Conservation (phyloP, 2,113 vertebrate species). For the Martes martes region DNA sequence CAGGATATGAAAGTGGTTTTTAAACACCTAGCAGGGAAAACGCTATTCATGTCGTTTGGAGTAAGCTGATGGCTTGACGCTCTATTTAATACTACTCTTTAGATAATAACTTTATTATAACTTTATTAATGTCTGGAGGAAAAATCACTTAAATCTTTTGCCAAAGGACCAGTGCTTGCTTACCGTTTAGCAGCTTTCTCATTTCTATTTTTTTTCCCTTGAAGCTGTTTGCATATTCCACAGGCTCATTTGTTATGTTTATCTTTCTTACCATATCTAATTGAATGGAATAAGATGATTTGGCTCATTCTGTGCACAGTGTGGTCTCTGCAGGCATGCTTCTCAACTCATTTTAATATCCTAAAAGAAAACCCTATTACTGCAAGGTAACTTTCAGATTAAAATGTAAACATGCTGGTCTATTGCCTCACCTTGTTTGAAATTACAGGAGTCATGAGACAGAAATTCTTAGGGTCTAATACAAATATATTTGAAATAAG, state of each 20-base stretch:
- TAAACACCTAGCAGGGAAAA: not conserved
- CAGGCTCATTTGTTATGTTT: conserved; percentile 59
- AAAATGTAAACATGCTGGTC: conserved; percentile 51
- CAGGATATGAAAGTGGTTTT: not conserved
- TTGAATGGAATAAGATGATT: conserved; percentile 56
- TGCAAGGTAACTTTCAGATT: conserved; percentile 34
- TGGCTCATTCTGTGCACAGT: conserved; percentile 32
- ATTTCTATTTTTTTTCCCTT: not conserved
- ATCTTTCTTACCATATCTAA: conserved; percentile 57
- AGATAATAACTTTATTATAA: not conserved
- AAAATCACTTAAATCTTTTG: not conserved
- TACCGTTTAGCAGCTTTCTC: not conserved
- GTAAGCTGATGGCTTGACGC: not conserved
- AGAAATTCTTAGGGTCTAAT: not conserved
- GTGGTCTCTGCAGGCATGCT: not conserved
- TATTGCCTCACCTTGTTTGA: conserved; percentile 29
- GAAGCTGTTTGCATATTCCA: not conserved
- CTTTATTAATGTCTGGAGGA: not conserved
- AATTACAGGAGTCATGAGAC: not conserved
- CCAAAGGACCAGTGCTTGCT: not conserved
- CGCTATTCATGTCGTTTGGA: not conserved
- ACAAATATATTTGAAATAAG: not conserved
- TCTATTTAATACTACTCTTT: not conserved
- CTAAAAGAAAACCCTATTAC: conserved; percentile 46
- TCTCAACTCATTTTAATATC: conserved; percentile 44